Base-by-base conservation (phyloP, 2,888 invertebrate species). In the Myopa testacea region DNA sequence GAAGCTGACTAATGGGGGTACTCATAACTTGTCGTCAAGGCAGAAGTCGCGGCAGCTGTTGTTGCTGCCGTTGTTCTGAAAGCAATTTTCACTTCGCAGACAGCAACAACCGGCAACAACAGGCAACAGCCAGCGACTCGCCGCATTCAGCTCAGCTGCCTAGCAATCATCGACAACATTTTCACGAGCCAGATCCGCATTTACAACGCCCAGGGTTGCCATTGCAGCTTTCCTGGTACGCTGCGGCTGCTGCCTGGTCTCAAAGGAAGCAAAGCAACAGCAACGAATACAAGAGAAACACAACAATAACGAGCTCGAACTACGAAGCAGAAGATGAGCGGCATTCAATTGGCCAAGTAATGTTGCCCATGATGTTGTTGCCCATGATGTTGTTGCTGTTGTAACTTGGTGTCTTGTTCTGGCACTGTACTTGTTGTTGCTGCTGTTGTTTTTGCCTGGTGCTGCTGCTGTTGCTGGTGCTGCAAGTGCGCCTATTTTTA, bases 371-470 rank as follows among this genome's bases (percentile, higher is more conserved):
- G n/a, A 45, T 69, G 26, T 50, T 71, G 45, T 63, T 68, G 74
- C 72, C 77, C 63, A 72, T 81, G 71, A 75, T 78, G 68, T 75
- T 75, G 78, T 69, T 80, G 77, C 68, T 82, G 79, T 77, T 75
- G 76, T 73, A 65, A 26, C 26, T 26, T 26, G 26, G 26, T 26
- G 26, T 26, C 26, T 26, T 26, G 26, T 26, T 26, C 26, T 26
- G 26, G 26, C 26, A 26, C 26, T 45, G 45, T 45, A 8, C 45
- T 45, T 45, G 50, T 34, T 45, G n/a, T 12, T 19, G 19, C 58
- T 34, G 14, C 4, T 72, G 62, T 12, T 55, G 58, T 52, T 74
- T 63, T 68, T 73, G 75, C 63, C 74, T 81, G 71, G 75, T 79
- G 69, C 75, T 73, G 75, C 69, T 80, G 77, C 69, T 80, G 79